These are phyloP conservation scores for Caenorhabditis panamensis DNA, from an alignment of 2,888 invertebrate genomes.

Conservation along the genomic window DNA sequence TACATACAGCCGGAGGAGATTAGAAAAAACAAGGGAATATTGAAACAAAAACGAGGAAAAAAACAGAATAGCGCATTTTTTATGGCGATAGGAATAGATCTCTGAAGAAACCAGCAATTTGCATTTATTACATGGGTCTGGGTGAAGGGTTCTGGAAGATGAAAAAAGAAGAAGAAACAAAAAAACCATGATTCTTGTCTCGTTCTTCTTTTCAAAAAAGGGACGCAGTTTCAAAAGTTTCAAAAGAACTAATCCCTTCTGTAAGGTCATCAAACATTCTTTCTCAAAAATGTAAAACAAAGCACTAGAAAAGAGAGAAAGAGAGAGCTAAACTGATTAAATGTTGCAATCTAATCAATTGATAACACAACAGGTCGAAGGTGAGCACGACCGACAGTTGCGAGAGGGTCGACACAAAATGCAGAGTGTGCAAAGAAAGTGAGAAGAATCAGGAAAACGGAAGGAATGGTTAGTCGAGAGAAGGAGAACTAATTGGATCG, in stretches of 20 bases:
- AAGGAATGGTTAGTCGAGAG: no score
- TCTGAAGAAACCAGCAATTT: conserved; percentile 17
- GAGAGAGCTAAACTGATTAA: conserved; percentile 22
- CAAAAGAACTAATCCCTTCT: conserved; percentile 19
- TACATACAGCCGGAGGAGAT: conserved; percentile 8
- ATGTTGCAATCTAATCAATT: conserved; percentile 38
- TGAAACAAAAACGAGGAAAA: conserved; percentile 14
- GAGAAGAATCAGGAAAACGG: not conserved
- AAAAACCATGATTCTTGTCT: conserved; percentile 20
- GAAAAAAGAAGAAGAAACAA: conserved; percentile 3
- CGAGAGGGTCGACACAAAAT: not conserved
- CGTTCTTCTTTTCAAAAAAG: conserved; percentile 10
- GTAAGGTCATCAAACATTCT: conserved; percentile 32
- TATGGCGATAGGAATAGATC: not conserved
- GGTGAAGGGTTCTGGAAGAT: not conserved
- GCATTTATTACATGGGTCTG: conserved; percentile 44
- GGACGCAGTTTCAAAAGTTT: conserved; percentile 7
- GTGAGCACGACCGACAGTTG: conserved; percentile 6
- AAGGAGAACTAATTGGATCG: conserved; percentile 23
- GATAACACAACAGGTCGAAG: conserved; percentile 29
- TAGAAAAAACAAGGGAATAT: conserved; percentile 12
- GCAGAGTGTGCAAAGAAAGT: not conserved
- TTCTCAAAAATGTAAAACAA: conserved; percentile 17
- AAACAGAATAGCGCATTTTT: conserved; percentile 16
- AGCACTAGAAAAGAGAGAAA: not conserved